phyloP scores from a whole-genome alignment of 92 coral and sea anemone genomes.

The Epizoanthus illoricatus region DNA sequence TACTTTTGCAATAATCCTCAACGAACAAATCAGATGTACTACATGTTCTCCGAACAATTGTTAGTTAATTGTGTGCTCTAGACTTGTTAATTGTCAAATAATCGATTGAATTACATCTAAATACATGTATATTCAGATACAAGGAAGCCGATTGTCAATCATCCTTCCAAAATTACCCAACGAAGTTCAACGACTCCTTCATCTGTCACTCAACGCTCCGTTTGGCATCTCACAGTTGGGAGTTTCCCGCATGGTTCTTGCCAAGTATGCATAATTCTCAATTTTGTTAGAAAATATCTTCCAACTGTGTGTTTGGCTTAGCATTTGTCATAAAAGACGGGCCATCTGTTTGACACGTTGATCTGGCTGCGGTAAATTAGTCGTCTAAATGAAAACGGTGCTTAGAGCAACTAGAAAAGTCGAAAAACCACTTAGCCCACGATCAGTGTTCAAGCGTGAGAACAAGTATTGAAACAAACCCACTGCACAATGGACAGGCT shows the following conservation, averaged over 20 bases:
- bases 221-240: constrained; percentile 46
- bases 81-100: constrained; percentile 89
- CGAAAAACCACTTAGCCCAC: neutral
- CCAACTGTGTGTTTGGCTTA: constrained; percentile 26
- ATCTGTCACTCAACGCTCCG: constrained; percentile 24
- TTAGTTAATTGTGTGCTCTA: constrained; percentile 83
- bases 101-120: constrained; percentile 91
- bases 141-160: constrained; percentile 76
- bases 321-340: neutral
- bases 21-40: constrained; percentile 59
- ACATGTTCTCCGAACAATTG: constrained; percentile 83
- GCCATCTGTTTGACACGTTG: constrained; percentile 20
- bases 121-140: constrained; percentile 80
- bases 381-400: constrained; percentile 9
- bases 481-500: constrained; percentile 17
- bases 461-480: constrained; percentile 1
- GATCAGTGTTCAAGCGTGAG: constrained; percentile 39
- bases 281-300: constrained; percentile 10
- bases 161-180: constrained; percentile 36
- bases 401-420: constrained; percentile 6
- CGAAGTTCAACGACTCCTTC: constrained; percentile 48
- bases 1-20: constrained; percentile 17
- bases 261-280: constrained; percentile 27
- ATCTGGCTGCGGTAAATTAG: neutral
- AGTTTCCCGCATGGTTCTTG: constrained; percentile 33